phyloP scores from a whole-genome alignment of 92 coral and sea anemone species.

The Heliopora coerulea region DNA sequence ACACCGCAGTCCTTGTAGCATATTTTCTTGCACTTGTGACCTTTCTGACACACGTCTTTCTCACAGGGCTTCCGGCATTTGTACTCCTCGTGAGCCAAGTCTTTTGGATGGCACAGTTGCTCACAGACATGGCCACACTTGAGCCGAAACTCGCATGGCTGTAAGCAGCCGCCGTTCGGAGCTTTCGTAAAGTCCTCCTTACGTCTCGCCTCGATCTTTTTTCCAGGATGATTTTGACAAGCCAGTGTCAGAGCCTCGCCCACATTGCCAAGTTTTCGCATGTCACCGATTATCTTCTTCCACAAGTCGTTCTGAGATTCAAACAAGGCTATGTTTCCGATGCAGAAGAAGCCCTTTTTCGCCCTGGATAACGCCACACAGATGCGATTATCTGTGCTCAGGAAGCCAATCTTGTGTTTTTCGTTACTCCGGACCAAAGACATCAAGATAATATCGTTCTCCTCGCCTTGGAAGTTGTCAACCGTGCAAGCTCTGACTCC shows the following conservation, averaged over 20 bases:
- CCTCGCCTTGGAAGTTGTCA: conserved; percentile 98
- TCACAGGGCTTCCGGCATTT: conserved; percentile 66
- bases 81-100: conserved; percentile 76
- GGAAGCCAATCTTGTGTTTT: conserved; percentile 87
- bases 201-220: conserved; percentile 65
- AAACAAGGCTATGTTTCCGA: conserved; percentile 38
- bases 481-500: conserved; percentile 93
- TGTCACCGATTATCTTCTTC: conserved; percentile 34
- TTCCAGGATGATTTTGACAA: conserved; percentile 90
- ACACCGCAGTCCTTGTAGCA: conserved; percentile 72
- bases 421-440: conserved; percentile 96
- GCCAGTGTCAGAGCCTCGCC: conserved; percentile 64
- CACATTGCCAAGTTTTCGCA: conserved; percentile 45
- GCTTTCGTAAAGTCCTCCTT: conserved; percentile 75
- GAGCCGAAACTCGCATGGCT: conserved; percentile 60
- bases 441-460: conserved; percentile 85
- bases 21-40: conserved; percentile 60
- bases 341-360: conserved; percentile 62
- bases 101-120: conserved; percentile 84
- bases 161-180: conserved; percentile 90
- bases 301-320: conserved; percentile 28
- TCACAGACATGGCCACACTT: conserved; percentile 52
- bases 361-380: conserved; percentile 97
- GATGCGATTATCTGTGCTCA: conserved; percentile 81
- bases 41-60: conserved; percentile 50